Percentiles rank a stretch among this genome's conserved stretches.
Evolutionary conservation across 1,140 invertebrate species (phyloP).

Genomic region (Bombyx mandarina): DNA sequence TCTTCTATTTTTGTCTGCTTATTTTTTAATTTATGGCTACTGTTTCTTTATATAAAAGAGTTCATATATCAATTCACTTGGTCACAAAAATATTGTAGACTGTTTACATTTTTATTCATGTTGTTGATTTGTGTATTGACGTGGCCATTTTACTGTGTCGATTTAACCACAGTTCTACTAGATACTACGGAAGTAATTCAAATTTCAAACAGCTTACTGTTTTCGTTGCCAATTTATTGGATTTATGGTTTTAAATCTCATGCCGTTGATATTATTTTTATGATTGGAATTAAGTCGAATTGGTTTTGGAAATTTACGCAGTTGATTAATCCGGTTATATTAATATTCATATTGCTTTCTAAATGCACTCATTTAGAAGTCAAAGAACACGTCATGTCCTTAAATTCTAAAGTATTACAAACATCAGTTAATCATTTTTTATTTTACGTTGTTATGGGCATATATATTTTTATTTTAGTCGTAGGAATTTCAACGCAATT

Average conservation of each 20-base stretch:
- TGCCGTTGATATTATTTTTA: slow-evolving; percentile 53
- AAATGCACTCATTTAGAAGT: slow-evolving; percentile 19
- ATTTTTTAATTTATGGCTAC: slow-evolving; percentile 38
- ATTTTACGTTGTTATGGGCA: slow-evolving; percentile 25
- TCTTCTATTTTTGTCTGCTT: slow-evolving; percentile 32
- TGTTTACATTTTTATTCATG: slow-evolving; percentile 22
- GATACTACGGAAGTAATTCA: slow-evolving; percentile 44
- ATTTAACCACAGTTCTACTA: slow-evolving; percentile 34
- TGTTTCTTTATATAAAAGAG: slow-evolving; percentile 39
- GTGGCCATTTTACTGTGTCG: slow-evolving; percentile 43
- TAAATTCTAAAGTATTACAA: slow-evolving; percentile 19
- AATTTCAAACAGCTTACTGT: slow-evolving; percentile 36
- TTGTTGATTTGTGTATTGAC: slow-evolving; percentile 24
- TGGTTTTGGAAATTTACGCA: slow-evolving; percentile 48
- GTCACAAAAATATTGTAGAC: slow-evolving; percentile 21
- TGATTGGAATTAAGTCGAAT: slow-evolving; percentile 56
- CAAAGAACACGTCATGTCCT: slow-evolving; percentile 22
- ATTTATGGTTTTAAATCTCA: slow-evolving; percentile 49
- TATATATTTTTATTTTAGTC: slow-evolving; percentile 35
- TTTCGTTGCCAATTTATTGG: slow-evolving; percentile 50
- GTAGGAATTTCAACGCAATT: slow-evolving; percentile 29
- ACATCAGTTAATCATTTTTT: slow-evolving; percentile 25
- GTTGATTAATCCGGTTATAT: slow-evolving; percentile 40
- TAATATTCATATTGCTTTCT: slow-evolving; percentile 24
- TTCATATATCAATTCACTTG: slow-evolving; percentile 19